Percentiles rank a stretch among this genome's conserved stretches.
Conservation (phyloP, 2,113 vertebrate genomes). For the Indicator maculatus region DNA sequence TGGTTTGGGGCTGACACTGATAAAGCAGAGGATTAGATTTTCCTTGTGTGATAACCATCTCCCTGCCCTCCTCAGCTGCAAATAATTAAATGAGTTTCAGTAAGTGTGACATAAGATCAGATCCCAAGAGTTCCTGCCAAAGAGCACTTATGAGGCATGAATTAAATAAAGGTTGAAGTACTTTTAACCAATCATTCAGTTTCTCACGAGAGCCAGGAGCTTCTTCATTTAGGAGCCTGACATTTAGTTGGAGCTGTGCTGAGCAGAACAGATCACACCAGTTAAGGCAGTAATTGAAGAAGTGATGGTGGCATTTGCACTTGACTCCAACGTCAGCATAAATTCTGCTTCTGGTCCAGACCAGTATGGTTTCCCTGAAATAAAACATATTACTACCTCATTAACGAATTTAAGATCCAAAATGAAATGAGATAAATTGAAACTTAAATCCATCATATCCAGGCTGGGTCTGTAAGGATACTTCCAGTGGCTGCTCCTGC, state of each 20-base stretch:
- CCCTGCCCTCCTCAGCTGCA: constrained; percentile 38
- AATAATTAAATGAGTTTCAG: constrained; percentile 63
- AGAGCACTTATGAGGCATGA: constrained; percentile 60
- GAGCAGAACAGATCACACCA: constrained; percentile 67
- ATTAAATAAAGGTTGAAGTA: constrained; percentile 69
- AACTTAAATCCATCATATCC: constrained; percentile 16
- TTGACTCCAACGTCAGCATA: constrained; percentile 39
- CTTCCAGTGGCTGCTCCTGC: neutral
- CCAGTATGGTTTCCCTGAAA: neutral
- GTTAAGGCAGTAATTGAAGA: constrained; percentile 63
- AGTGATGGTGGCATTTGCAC: constrained; percentile 65
- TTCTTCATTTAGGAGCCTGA: constrained; percentile 66
- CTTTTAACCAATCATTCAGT: constrained; percentile 44
- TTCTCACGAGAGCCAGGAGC: constrained; percentile 40
- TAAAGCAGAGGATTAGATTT: constrained; percentile 49
- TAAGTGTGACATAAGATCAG: constrained; percentile 62
- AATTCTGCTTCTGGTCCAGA: constrained; percentile 42
- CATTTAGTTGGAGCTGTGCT: constrained; percentile 58
- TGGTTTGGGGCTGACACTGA: neutral
- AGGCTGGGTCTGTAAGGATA: neutral
- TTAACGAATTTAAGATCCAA: constrained; percentile 38
- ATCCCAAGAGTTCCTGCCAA: constrained; percentile 63
- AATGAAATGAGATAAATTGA: constrained; percentile 47
- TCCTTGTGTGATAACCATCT: constrained; percentile 29
- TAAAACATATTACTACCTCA: constrained; percentile 56